Conservation (phyloP, 1,140 invertebrate genomes). For the Brachionus plicatilis region DNA sequence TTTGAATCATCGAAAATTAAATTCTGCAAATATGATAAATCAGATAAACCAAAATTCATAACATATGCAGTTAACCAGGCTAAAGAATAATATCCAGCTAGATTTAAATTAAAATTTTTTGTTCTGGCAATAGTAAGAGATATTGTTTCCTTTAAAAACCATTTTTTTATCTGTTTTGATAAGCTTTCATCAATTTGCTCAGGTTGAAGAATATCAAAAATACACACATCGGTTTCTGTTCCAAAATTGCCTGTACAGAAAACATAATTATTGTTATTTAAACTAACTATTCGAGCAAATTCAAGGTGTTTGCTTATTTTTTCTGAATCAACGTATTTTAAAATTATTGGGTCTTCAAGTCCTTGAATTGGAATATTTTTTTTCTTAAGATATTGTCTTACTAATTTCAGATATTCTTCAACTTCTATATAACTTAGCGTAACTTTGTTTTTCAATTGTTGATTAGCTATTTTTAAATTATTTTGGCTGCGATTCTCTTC, state of each 20-base stretch:
- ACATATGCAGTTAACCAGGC: neutral
- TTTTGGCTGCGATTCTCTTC: neutral
- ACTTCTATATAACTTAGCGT: neutral
- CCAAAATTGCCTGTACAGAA: neutral
- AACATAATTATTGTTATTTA: neutral
- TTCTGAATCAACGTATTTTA: neutral
- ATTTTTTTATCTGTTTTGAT: neutral
- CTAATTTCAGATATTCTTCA: neutral
- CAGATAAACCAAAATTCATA: neutral
- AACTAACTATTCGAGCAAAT: neutral
- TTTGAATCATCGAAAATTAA: neutral
- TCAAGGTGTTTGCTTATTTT: neutral
- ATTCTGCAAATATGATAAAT: neutral
- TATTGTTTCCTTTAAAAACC: neutral
- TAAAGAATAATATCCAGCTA: neutral
- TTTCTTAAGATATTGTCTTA: neutral
- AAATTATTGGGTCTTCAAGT: neutral
- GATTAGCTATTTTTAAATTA: neutral
- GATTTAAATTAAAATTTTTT: neutral
- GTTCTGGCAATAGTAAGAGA: neutral
- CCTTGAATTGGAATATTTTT: neutral
- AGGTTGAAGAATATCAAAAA: neutral
- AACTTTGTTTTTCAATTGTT: neutral
- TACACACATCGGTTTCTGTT: neutral
- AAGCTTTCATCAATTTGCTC: neutral